Percentiles rank a stretch among this genome's conserved stretches.
These are phyloP conservation scores for Helicoverpa zea DNA, from an alignment of 1,140 invertebrate genomes.

Conservation along the genomic window DNA sequence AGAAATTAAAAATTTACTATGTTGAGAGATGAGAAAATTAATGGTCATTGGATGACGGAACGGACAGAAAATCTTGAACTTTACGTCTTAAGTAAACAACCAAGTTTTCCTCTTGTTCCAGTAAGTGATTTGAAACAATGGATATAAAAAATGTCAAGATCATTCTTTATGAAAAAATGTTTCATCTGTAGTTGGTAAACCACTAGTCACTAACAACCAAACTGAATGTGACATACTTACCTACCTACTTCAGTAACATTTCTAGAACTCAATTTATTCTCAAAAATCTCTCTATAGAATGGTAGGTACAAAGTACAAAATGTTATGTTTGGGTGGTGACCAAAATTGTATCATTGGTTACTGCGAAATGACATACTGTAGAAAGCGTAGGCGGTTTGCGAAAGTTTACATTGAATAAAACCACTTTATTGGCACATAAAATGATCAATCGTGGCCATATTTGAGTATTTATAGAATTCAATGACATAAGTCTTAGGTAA, in stretches of 20 bases:
- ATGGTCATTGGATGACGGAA: constrained; percentile 11
- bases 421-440: constrained; percentile 13
- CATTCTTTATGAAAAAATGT: not conserved
- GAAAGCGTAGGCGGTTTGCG: constrained; percentile 21
- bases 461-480: not conserved
- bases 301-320: no score
- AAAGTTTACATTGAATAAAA: constrained; percentile 31
- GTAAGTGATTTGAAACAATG: constrained; percentile 13
- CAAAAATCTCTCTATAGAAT: no score
- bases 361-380: not conserved
- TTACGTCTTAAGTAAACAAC: not conserved
- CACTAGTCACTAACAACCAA: not conserved
- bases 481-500: constrained; percentile 18
- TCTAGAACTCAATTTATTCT: no score
- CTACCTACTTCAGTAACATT: no score
- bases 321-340: not conserved
- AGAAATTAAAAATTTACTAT: not conserved
- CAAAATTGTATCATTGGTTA: not conserved
- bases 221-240: no score
- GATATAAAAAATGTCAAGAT: constrained; percentile 23
- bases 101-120: not conserved
- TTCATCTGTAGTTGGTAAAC: not conserved
- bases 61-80: constrained; percentile 20
- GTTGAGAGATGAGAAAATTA: constrained; percentile 12
- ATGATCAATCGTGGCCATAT: constrained; percentile 25